Base-by-base conservation (phyloP, 1,140 invertebrate species). In the Lasioglossum baleicum region DNA sequence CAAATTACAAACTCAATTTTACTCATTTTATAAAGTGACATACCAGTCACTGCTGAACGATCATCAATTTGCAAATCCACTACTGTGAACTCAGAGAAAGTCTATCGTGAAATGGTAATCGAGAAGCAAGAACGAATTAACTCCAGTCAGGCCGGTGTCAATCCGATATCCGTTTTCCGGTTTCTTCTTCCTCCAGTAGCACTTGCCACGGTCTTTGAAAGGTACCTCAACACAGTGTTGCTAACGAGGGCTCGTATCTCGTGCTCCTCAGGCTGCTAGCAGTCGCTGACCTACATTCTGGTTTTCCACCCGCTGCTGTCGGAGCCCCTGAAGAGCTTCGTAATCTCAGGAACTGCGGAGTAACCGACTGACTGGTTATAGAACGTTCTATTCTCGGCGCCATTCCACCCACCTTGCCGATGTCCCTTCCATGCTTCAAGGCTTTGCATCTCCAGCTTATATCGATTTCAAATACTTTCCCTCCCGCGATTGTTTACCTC, bases 231-330 rank as follows among this genome's bases (percentile, higher is more conserved):
- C 26, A 51, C 11, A 53, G 60, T 53, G 71, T 68, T 64, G 65
- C 75, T 87, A 85, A 83, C 77, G 75, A 70, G 66, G 64, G 40
- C 71, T 80, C 60, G 61, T 82, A 75, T 74, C 64, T 83, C 60
- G 73, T 51, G 53, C 77, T 75, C 80, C 79, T 20, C 75, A 17
- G 53, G 17, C 56, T 77, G 75, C 72, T 51, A 61, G 35, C 70
- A 79, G 74, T 72, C 58, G 75, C 75, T 88, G 87, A 88, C 87
- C 87, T 70, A 88, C 64, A 87, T 88, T 85, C 76, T 48, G 53
- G 20, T 64, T 84, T 78, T 81, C 82, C 77, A 65, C 82, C 66
- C 74, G 75, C 76, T 71, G 75, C 76, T 79, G 71, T 71, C 51
- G 72, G 26, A 74, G 66, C 77, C 63, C 75, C 53, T 71, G 70